phyloP scores from a whole-genome alignment of 2,113 vertebrate species.

The Ariopsis seemanni region DNA sequence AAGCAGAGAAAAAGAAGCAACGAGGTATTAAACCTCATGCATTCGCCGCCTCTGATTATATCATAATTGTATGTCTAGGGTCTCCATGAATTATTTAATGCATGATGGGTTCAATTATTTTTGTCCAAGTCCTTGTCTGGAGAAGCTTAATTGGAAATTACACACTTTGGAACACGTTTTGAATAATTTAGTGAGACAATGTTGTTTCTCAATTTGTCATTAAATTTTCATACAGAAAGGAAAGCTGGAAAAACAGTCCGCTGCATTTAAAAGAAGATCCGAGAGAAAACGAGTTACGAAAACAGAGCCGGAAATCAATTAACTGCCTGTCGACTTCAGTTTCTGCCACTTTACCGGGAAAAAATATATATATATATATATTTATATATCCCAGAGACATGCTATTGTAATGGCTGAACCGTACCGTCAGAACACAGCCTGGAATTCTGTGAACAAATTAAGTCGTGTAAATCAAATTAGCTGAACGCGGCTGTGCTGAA shows the following conservation, averaged over 20 bases:
- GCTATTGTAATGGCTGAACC: neutral
- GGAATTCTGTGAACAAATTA: constrained; percentile 17
- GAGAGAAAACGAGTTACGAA: neutral
- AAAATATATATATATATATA: too few species aligned
- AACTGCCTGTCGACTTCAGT: neutral
- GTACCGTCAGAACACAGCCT: neutral
- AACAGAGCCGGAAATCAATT: neutral
- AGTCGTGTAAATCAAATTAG: constrained; percentile 26
- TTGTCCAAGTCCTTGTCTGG: constrained; percentile 43
- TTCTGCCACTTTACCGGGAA: neutral
- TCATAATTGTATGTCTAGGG: constrained; percentile 39
- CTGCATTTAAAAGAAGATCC: neutral
- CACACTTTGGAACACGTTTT: constrained; percentile 33
- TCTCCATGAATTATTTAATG: constrained; percentile 43
- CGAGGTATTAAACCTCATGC: constrained; percentile 9
- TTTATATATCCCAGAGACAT: neutral
- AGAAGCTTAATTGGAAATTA: constrained; percentile 42
- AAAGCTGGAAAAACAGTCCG: neutral
- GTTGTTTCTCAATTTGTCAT: constrained; percentile 19
- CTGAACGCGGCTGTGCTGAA: constrained; percentile 50
- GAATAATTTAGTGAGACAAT: constrained; percentile 24
- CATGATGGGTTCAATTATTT: constrained; percentile 45
- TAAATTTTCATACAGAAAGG: constrained; percentile 11
- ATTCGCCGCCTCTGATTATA: constrained; percentile 42
- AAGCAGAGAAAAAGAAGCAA: constrained; percentile 6